Evolutionary conservation across 2,888 invertebrate genomes (phyloP).

Genomic region (Antheraea assamensis): DNA sequence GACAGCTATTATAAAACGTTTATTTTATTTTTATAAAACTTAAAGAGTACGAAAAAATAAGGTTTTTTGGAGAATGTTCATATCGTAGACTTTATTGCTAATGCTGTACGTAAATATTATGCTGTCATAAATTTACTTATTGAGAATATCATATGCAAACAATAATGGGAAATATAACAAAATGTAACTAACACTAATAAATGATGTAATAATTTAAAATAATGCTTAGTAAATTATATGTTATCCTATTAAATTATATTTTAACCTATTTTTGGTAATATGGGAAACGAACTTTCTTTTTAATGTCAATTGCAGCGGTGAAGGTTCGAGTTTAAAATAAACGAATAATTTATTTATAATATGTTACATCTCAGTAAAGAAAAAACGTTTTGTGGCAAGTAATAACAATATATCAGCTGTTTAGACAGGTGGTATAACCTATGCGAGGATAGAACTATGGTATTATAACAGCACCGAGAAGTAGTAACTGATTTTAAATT

Average conservation of each 20-base stretch:
- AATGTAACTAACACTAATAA: background rate
- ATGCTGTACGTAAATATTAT: background rate
- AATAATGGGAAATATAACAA: background rate
- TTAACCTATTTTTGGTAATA: no score
- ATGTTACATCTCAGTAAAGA: background rate
- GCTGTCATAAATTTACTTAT: background rate
- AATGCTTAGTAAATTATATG: no score
- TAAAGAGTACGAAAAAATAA: background rate
- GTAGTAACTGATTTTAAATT: no score
- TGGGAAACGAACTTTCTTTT: no score
- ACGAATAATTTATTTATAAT: background rate
- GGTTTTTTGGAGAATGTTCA: background rate
- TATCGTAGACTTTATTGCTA: background rate
- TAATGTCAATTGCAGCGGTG: background rate
- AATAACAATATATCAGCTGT: background rate
- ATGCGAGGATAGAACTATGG: background rate
- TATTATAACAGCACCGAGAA: background rate
- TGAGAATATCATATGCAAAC: background rate
- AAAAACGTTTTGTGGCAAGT: background rate
- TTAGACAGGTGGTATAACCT: background rate
- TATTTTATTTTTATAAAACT: background rate
- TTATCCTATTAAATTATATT: no score
- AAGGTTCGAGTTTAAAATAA: background rate
- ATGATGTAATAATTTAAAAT: background rate
- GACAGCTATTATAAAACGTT: no score